These are phyloP conservation scores for Agapornis roseicollis DNA, from an alignment of 2,113 vertebrate species.

Conservation along the genomic window DNA sequence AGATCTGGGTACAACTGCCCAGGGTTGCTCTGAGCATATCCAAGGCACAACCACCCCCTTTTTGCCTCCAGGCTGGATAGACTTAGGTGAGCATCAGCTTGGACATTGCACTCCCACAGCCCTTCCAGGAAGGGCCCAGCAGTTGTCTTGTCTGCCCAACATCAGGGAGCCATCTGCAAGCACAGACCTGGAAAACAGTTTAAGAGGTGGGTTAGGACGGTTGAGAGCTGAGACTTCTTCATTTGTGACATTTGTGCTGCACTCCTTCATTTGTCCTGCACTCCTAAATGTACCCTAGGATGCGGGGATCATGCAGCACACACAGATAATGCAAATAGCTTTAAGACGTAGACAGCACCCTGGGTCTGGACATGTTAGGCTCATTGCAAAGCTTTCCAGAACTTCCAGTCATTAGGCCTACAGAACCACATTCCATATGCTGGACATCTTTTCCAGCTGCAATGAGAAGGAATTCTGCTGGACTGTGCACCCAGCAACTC, in stretches of 20 bases:
- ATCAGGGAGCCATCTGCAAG: not conserved
- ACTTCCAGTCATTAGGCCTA: not conserved
- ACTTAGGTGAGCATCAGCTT: not conserved
- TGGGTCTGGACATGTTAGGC: rapidly evolving
- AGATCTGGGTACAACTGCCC: not conserved
- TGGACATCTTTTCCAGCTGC: not conserved
- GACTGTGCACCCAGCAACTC: no score
- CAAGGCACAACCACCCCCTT: rapidly evolving
- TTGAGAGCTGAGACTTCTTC: not conserved
- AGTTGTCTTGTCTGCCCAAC: not conserved
- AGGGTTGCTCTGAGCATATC: not conserved
- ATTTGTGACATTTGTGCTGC: not conserved
- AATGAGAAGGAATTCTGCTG: not conserved
- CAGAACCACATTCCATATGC: not conserved
- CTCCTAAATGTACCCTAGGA: rapidly evolving
- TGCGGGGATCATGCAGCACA: rapidly evolving
- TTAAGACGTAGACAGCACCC: not conserved
- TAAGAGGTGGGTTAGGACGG: not conserved
- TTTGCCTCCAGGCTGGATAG: not conserved
- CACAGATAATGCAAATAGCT: rapidly evolving
- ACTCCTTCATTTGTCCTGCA: not conserved
- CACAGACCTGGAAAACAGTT: not conserved
- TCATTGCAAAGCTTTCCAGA: not conserved
- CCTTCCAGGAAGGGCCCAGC: not conserved
- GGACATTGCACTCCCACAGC: not conserved